Evolutionary conservation across 2,113 vertebrate species (phyloP), one percentile per base, ranked within the genome.

Genomic region (Boleophthalmus pectinirostris): DNA sequence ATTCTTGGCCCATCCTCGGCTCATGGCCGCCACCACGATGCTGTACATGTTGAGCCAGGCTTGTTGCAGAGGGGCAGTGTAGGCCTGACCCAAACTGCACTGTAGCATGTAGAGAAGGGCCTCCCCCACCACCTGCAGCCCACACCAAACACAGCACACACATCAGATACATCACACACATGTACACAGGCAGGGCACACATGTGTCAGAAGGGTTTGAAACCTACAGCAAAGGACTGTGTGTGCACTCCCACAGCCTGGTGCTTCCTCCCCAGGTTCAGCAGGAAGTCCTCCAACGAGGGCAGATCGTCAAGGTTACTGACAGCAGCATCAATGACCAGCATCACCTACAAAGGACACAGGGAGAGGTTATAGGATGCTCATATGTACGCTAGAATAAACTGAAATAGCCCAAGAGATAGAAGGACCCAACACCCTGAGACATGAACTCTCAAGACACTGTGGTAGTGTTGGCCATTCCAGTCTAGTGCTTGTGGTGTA

Each of bases 91-190:
- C 73, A 98, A 92, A 79, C 95, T 95, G 85, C 93, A 93, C 91
- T 98, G 96, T 90, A 98, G 90, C 95, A 97, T 97, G 88, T 95
- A 97, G 70, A 98, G 94, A 79, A 99, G 91, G 61, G 96, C 95
- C 87, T 97, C 96, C 0, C 97, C 96, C 0, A 98, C 96, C 18
- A 94, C 80, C 97, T 98, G 90, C 25, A 25, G 73, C 61, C 58
- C 47, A 74, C 68, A 65, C 79, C 70, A 81, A 65, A 72, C 33
- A 71, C 8, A 65, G 70, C 33, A 71, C 8, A 64, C 1, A 29
- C 29, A 29, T 80, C 9, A 78, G 18, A 73, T 9, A 43, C 9
- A 43, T 43, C 49, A 51, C 49, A 12, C 18, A 72, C 29, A 51
- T 54, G 63, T 24, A 1, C 10, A 35, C 3, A 11, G 10, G 51